Evolutionary conservation across 2,113 vertebrate species (phyloP), one percentile per base, ranked within the genome.

Genomic region (Sinocyclocheilus anshuiensis): DNA sequence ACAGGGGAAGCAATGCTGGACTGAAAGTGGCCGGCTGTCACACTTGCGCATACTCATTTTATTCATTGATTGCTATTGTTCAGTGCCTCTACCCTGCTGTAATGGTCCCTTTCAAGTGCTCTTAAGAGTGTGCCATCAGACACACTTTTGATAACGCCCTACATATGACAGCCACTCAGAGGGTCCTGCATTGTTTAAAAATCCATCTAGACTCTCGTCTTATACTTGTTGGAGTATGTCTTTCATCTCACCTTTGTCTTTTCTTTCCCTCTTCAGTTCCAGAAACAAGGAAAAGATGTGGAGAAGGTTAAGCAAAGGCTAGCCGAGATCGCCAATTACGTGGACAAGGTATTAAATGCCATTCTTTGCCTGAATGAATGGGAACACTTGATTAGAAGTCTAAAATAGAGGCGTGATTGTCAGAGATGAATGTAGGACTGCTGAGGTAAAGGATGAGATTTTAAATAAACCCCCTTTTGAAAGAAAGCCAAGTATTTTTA

Each of bases 241-340:
- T 67, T n/a, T 57, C 13, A 26, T 81, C 67, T 80, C 12, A 36
- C 24, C 33, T 20, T 55, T 33, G 9, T 9, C 69, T 11, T 63
- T 22, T 83, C 11, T 87, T 8, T 79, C 42, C 33, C 55, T 81
- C 4, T 69, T 22, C 91, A 99, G 97, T 98, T 98, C 95, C 97
- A 99, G 96, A 98, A 97, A 91, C 97, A 99, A 91, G 97, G 98
- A 88, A 99, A 98, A 89, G 97, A 99, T 76, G 93, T 98, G 93
- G 97, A 98, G 77, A 98, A 97, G 94, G 96, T 99, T 83, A 99
- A 98, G 91, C 97, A 98, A 93, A 94, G 97, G 65, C 95, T 99
- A 91, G 97, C 98, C 84, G 98, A 99, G 95, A 98, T 99, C 48
- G 97, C 97, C 89, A 99, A 99, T 94, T 98, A 98, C 22, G 98